These are phyloP conservation scores for Eufriesea mexicana DNA, from an alignment of 1,140 invertebrate genomes.

Conservation along the genomic window DNA sequence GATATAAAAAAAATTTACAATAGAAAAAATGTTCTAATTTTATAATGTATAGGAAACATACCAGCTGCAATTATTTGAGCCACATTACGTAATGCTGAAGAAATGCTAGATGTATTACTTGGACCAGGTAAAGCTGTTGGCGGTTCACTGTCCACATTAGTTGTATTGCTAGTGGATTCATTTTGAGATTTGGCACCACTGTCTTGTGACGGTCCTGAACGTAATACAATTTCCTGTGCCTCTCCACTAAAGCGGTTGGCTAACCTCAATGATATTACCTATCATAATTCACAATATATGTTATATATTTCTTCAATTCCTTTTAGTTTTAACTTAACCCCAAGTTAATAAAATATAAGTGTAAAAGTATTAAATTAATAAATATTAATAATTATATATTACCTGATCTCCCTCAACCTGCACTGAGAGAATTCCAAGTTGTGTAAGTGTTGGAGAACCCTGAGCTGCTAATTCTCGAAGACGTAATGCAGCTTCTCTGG, in stretches of 20 bases:
- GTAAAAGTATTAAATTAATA: neutral
- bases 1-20: neutral
- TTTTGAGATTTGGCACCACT: slow-evolving; percentile 76
- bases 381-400: slow-evolving; percentile 51
- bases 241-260: slow-evolving; percentile 88
- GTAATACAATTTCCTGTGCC: slow-evolving; percentile 89
- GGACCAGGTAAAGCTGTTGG: slow-evolving; percentile 77
- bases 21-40: neutral
- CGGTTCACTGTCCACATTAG: slow-evolving; percentile 69
- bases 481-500: slow-evolving; percentile 94
- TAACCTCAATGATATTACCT: slow-evolving; percentile 93
- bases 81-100: slow-evolving; percentile 78
- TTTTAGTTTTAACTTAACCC: neutral
- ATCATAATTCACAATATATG: slow-evolving; percentile 32
- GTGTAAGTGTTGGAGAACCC: slow-evolving; percentile 92
- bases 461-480: slow-evolving; percentile 94
- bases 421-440: slow-evolving; percentile 96
- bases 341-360: neutral
- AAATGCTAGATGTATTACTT: slow-evolving; percentile 77
- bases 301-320: slow-evolving; percentile 1
- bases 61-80: slow-evolving; percentile 80
- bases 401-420: slow-evolving; percentile 98
- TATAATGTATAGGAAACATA: slow-evolving; percentile 52
- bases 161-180: slow-evolving; percentile 70
- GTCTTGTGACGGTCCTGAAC: slow-evolving; percentile 82